phyloP scores from a whole-genome alignment of 2,797 vertebrate genomes.

The Alfaro cultratus region DNA sequence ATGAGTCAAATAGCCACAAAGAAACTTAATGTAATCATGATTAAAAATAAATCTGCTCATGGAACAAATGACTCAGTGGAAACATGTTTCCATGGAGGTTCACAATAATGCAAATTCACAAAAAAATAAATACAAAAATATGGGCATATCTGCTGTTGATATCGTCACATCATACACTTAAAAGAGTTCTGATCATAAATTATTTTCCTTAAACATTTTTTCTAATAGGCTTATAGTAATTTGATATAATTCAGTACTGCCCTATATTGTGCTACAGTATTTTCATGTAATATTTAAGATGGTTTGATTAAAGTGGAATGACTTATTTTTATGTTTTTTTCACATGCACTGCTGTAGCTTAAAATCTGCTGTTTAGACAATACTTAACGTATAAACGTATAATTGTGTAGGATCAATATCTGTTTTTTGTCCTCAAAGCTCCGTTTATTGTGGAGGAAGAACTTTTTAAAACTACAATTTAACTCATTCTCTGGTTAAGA shows the following conservation, averaged over 20 bases:
- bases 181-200: background rate
- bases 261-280: background rate
- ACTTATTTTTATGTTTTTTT: background rate
- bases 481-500: background rate
- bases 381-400: background rate
- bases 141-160: background rate
- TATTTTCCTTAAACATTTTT: background rate
- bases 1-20: conserved; percentile 32
- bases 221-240: background rate
- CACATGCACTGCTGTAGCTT: background rate
- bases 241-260: background rate
- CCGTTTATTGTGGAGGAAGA: background rate
- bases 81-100: background rate
- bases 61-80: background rate
- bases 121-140: background rate
- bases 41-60: conserved; percentile 1
- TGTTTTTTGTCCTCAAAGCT: background rate
- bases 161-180: background rate
- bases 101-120: background rate
- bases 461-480: background rate
- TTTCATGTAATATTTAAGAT: background rate
- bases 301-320: background rate
- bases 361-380: background rate
- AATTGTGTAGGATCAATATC: background rate
- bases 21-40: conserved; percentile 11